Base-by-base conservation (phyloP, 2,888 invertebrate species). In the Oegoconia quadripuncta region DNA sequence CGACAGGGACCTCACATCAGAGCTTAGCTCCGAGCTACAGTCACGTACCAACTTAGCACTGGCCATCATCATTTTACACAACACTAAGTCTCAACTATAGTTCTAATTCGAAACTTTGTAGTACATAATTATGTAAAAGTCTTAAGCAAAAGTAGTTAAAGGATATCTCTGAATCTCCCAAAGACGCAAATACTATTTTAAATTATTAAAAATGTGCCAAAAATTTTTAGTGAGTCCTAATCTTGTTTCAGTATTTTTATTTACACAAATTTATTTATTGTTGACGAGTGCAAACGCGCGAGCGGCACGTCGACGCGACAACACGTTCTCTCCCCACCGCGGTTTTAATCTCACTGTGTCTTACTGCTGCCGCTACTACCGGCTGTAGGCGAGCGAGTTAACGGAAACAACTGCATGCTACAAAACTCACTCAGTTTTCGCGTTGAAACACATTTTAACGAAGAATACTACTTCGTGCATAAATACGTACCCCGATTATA, bases 41-140 rank as follows among this genome's bases (percentile, higher is more conserved):
- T 88, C 88, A 64, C 88, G 71, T 71, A 88, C 83, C 67, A 88
- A 61, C 61, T 88, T 88, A 32, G 88, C 86, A 82, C 88, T 88
- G 52, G 88, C 82, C 88, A 88, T 88, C 88, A 88, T 88, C 83
- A 87, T 88, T 58, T 65, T 80, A 39, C 51, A 52, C 43, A 45
- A 42, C 31, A 40, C 34, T 25, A 28, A 16, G 30, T 36, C 35
- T 37, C 42, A 37, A 42, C 44, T 38, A 13, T 8, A 13, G 13
- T 25, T 11, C 29, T 33, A 33, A n/a, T 6, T 8, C 30, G 34
- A 48, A 45, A 43, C 25, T 43, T 47, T 42, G 9, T 35, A 32
- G 40, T 44, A 37, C 48, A 43, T 39, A 31, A 16, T 35, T 17
- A 12, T 15, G 15, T 22, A 38, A 33, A 33, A n/a, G 15, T 18